A percentile compares a stretch with the other conserved stretches of the same genome.
These are phyloP conservation scores for Chloropsis cyanopogon DNA, from an alignment of 2,113 vertebrate species.

Conservation along the genomic window DNA sequence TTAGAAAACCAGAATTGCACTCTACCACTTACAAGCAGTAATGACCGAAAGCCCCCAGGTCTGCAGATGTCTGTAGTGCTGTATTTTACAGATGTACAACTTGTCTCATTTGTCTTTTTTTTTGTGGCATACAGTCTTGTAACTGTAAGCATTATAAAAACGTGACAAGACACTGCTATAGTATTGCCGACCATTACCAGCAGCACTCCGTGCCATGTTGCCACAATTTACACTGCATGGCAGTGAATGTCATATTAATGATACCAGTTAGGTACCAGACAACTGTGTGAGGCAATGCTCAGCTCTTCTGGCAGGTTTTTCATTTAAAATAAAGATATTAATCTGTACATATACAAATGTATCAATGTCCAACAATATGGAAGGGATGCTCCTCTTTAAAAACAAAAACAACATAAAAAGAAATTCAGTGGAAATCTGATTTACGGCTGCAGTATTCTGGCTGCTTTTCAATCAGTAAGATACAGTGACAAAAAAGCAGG, in stretches of 20 bases:
- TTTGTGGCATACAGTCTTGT: neutral
- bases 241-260: neutral
- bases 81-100: neutral
- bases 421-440: neutral
- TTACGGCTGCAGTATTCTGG: neutral
- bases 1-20: neutral
- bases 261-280: neutral
- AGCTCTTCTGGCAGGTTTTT: neutral
- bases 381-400: neutral
- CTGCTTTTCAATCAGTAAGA: neutral
- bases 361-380: neutral
- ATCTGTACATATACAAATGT: neutral
- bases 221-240: neutral
- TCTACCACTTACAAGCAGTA: neutral
- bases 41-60: neutral
- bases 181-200: neutral
- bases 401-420: neutral
- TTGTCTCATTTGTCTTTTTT: neutral
- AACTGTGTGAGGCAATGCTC: neutral
- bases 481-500: neutral
- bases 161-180: rapidly evolving
- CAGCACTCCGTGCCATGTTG: rapidly evolving
- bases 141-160: neutral
- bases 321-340: neutral
- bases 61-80: neutral